These are phyloP conservation scores for Clusia tigrina DNA, from an alignment of 2,888 invertebrate genomes.

Conservation along the genomic window DNA sequence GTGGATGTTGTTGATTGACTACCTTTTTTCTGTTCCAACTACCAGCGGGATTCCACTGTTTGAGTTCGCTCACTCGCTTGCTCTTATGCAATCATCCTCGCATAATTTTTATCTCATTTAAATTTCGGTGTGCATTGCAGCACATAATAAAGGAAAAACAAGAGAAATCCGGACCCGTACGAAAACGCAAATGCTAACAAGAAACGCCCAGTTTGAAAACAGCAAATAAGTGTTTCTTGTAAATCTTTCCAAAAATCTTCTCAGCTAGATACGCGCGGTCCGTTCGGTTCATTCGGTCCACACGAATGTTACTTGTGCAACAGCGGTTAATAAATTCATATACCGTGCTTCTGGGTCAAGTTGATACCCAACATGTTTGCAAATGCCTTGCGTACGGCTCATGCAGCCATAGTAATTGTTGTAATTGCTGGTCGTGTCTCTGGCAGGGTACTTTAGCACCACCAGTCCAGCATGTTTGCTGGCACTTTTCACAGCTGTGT, in stretches of 20 bases:
- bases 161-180: too few species aligned
- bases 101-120: slow-evolving; percentile 17
- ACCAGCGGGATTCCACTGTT: slow-evolving; percentile 9
- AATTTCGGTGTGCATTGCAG: slow-evolving; percentile 20
- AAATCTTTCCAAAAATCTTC: neutral
- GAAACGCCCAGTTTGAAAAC: neutral
- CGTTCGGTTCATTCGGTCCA: too few species aligned
- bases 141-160: neutral
- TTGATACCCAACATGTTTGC: too few species aligned
- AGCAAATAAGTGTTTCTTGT: slow-evolving; percentile 1
- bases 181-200: neutral
- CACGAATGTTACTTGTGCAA: too few species aligned
- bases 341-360: too few species aligned
- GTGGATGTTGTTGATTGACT: neutral
- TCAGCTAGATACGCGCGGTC: neutral
- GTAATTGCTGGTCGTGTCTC: too few species aligned
- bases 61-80: slow-evolving; percentile 1
- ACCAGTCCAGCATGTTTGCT: too few species aligned
- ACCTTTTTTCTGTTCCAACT: slow-evolving; percentile 11
- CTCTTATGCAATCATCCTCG: slow-evolving; percentile 18
- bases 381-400: too few species aligned
- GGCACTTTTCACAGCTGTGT: too few species aligned
- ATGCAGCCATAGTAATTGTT: too few species aligned
- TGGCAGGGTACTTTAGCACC: too few species aligned
- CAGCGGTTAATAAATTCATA: too few species aligned